Base-by-base conservation (phyloP, 1,140 invertebrate species). In the Babylonia areolata region DNA sequence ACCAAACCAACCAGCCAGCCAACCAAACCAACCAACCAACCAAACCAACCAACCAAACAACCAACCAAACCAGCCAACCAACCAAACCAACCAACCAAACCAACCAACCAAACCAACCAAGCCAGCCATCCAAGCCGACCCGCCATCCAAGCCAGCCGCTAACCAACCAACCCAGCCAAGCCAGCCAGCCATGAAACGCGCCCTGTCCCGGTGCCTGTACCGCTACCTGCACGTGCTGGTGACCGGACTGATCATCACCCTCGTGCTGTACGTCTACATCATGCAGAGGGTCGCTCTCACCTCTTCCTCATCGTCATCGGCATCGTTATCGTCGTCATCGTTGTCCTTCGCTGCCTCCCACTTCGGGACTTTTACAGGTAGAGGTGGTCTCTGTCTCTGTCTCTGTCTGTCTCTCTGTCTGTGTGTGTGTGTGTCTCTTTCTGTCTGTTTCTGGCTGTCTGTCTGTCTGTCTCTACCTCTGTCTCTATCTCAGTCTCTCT, bases 401-500 rank as follows among this genome's bases (percentile, higher is more conserved):
- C 78, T 51, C 42, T 51, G 42, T 51, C 78, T 51, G 42, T 51
- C 78, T 51, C 42, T 80, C 42, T 80, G 42, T 51, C 78, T 80
- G 35, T 80, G 35, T 80, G 11, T 80, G 35, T 80, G 3, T 80
- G 23, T 80, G 0, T 80, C 5, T 80, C 42, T 80, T 6, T 58
- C 28, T 80, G 35, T 80, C 42, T 80, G 35, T 80, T 28, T 80
- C 78, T 80, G 23, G 31, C 78, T 80, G 23, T 80, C 78, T 80
- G 23, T 80, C 78, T 80, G 23, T 80, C 78, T 80, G 42, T 80
- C 78, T 80, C 78, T 80, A 42, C 54, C 75, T 77, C 75, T 77
- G 37, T 77, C 75, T 77, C 35, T 77, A 37, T 77, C 35, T 77
- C 73, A 40, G 3, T 73, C 71, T 73, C 6, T 73, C 71, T 73